Base-by-base conservation (phyloP, 1,140 invertebrate genomes). In the Solenopsis invicta region DNA sequence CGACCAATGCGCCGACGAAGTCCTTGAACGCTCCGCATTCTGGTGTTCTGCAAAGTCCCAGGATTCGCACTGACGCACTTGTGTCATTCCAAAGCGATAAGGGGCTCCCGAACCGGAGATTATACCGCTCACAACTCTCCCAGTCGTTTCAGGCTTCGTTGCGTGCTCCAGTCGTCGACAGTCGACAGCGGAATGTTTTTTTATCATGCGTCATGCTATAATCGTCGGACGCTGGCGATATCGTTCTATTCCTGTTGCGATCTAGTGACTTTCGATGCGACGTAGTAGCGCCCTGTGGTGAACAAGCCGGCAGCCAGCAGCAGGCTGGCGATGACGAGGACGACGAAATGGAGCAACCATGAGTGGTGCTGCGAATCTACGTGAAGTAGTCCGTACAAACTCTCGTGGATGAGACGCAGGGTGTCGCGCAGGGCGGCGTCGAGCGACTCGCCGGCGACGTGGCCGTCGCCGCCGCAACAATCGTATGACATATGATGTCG, bases 401-500 rank as follows among this genome's bases (percentile, higher is more conserved):
- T 3, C 13, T 54, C 74, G 13, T 34, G 4, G 6, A 34, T 12
- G 61, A 66, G 24, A 54, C 24, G 50, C 56, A 50, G 16, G 61
- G 69, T 62, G 71, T 41, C 41, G 80, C 74, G 50, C 50, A 93
- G 71, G 59, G 76, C 86, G 56, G 77, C 37, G 9, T 9, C 45
- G 61, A 94, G 90, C 64, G 92, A 87, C n/a, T 91, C 88, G 74
- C 93, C 93, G 78, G 85, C 80, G 18, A 67, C 74, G 16, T 69
- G 82, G 67, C 90, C 90, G 75, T 90, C 92, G 56, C 93, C 92
- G 74, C 93, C 92, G 71, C 93, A 94, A 34, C 93, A 94, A 10
- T 94, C 93, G 87, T 91, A 93, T 77, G 93, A 93, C 93, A 94
- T 94, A 86, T 91, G 85, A 76, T 67, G 54, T n/a, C 21, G 74